Evolutionary conservation across 2,888 invertebrate genomes (phyloP).

Genomic region (Nycteola revayana): DNA sequence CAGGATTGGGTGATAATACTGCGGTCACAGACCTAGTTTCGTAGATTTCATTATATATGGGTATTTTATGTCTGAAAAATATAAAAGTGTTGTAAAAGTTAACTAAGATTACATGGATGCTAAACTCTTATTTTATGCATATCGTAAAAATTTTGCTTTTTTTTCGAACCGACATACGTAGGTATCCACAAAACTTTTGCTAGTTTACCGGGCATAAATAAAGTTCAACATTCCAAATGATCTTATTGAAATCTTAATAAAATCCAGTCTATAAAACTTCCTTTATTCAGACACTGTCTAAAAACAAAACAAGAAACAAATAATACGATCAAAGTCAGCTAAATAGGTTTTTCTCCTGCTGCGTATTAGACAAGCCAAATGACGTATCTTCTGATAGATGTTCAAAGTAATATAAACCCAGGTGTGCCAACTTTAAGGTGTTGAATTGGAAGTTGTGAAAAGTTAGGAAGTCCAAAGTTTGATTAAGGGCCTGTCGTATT

Average conservation of each 20-base stretch:
- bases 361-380: slow-evolving; percentile 31
- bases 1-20: no score
- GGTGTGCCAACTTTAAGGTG: slow-evolving; percentile 32
- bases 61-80: no score
- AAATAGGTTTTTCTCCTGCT: slow-evolving; percentile 75
- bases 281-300: slow-evolving; percentile 42
- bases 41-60: no score
- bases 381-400: slow-evolving; percentile 24
- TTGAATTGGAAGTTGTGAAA: slow-evolving; percentile 28
- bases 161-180: no score
- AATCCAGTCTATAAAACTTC: slow-evolving; percentile 33
- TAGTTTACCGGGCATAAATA: not conserved
- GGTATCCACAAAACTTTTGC: no score
- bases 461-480: slow-evolving; percentile 76
- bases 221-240: slow-evolving; percentile 18
- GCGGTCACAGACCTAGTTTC: no score
- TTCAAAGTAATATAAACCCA: slow-evolving; percentile 33
- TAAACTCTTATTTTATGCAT: no score
- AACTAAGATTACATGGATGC: no score
- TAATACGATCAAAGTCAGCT: slow-evolving; percentile 76
- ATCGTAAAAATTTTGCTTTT: no score
- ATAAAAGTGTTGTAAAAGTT: no score
- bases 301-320: slow-evolving; percentile 72
- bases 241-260: slow-evolving; percentile 18
- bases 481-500: slow-evolving; percentile 82